A percentile compares a stretch with the other conserved stretches of the same genome.
Evolutionary conservation across 2,888 invertebrate species (phyloP).

Genomic region (Conomelus anceps): DNA sequence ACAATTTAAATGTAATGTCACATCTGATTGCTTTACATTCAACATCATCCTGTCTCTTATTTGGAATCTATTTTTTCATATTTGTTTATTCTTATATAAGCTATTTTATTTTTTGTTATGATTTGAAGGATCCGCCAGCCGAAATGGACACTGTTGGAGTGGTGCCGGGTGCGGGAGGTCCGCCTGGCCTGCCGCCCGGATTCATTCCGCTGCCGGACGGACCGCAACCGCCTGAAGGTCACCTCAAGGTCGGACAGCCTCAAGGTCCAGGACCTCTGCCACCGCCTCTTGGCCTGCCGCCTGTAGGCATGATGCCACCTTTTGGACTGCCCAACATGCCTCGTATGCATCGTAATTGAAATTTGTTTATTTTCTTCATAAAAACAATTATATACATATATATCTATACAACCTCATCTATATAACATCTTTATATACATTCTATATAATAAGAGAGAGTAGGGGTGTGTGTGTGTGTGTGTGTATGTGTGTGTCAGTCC

Average conservation of each 20-base stretch:
- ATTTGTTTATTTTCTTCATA: slow-evolving; percentile 21
- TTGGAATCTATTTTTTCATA: too few species aligned
- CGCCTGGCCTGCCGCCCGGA: slow-evolving; percentile 31
- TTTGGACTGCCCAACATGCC: slow-evolving; percentile 38
- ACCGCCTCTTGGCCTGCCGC: slow-evolving; percentile 29
- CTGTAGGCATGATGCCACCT: slow-evolving; percentile 40
- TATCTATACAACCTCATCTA: neutral
- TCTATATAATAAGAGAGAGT: too few species aligned
- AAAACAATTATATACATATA: slow-evolving; percentile 5
- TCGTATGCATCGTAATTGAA: slow-evolving; percentile 41
- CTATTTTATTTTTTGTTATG: neutral
- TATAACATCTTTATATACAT: neutral
- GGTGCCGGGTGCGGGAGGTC: neutral
- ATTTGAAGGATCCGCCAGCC: neutral
- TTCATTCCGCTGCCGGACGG: slow-evolving; percentile 37
- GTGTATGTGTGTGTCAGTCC: too few species aligned
- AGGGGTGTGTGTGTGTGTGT: too few species aligned
- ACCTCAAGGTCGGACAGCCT: too few species aligned
- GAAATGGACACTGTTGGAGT: neutral
- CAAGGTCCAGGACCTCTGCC: slow-evolving; percentile 29
- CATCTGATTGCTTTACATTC: too few species aligned
- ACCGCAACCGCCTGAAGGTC: slow-evolving; percentile 38
- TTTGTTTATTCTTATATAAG: too few species aligned
- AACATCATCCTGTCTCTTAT: too few species aligned
- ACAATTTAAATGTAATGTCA: too few species aligned